Evolutionary conservation across 2,797 vertebrate genomes (phyloP), one percentile per base, ranked within the genome.

Genomic region (Typhlichthys eigenmanni): DNA sequence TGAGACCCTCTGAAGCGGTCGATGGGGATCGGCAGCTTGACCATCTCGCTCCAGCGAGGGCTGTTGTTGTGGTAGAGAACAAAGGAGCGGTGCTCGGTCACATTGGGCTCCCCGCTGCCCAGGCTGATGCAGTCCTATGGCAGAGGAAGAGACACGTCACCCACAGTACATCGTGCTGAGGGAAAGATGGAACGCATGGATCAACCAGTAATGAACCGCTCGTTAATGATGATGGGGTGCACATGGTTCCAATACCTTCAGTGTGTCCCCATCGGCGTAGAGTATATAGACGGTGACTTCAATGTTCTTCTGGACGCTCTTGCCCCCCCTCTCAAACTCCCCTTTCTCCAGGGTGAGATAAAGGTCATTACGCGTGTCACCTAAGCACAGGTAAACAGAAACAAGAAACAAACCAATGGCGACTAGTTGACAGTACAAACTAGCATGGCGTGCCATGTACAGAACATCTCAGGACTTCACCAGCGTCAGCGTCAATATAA

Each of bases 271-370:
- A 2, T 99, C 98, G 0, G 98, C 97, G 0, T 99, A 98, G 56
- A 99, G 94, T 52, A 99, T 97, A 7, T 96, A 98, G 85, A 99
- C 94, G 10, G 96, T 98, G 83, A 99, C 94, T 85, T 99, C 98
- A 0, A 99, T 98, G 88, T 99, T 99, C 90, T 99, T 99, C 91
- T 98, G 98, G 62, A 99, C 98, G 1, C 97, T 99, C 79, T 99
- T 99, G 57, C 98, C 98, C 1, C 98, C 98, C 84, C 98, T 93
- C 69, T 99, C 98, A 50, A 99, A 99, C 86, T 99, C 98, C 0
- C 98, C 97, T 61, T 94, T 93, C 78, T 99, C 98, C 86, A 99
- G 79, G 0, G 94, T 99, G 81, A 99, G 92, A 69, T 98, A 99
- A 32, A 99, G 90, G 88, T 99, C 98, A 48, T 99, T 99, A 70